A percentile compares a stretch with the other conserved stretches of the same genome.
Conservation (phyloP, 2,797 vertebrate genomes). For the Darevskia mixta region DNA sequence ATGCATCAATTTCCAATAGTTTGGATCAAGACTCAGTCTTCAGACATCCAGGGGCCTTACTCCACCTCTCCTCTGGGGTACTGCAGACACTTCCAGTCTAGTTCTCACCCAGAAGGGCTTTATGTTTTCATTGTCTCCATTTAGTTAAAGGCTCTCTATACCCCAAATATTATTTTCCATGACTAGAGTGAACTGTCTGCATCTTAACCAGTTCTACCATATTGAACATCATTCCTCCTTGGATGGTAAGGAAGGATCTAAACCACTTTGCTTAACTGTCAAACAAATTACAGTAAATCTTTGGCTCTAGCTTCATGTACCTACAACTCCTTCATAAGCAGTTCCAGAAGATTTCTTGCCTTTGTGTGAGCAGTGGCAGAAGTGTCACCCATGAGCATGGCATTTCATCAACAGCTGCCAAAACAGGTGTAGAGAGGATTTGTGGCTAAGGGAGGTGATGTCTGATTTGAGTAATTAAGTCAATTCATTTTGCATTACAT, state of each 20-base stretch:
- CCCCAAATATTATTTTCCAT: neutral
- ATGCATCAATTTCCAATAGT: too few relatives aligned
- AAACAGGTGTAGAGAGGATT: constrained; percentile 40
- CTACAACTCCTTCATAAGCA: neutral
- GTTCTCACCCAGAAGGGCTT: too few relatives aligned
- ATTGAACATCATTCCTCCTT: neutral
- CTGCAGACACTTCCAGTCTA: too few relatives aligned
- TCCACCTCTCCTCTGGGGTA: too few relatives aligned
- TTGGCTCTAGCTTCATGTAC: neutral
- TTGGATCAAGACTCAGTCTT: too few relatives aligned
- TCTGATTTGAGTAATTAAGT: constrained; percentile 55
- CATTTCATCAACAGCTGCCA: constrained; percentile 9
- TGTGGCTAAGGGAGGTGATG: constrained; percentile 21
- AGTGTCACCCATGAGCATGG: neutral
- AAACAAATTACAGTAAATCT: neutral
- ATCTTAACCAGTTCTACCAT: neutral
- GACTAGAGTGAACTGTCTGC: neutral
- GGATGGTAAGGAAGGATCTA: neutral
- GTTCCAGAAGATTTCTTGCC: neutral
- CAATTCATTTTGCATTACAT: constrained; percentile 65
- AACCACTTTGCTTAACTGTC: neutral
- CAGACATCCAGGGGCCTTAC: too few relatives aligned
- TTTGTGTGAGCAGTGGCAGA: constrained; percentile 15
- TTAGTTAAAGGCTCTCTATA: too few relatives aligned
- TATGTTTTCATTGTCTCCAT: too few relatives aligned